These are phyloP conservation scores for Protaetia brevitarsis DNA, from an alignment of 1,140 invertebrate species.

Conservation along the genomic window DNA sequence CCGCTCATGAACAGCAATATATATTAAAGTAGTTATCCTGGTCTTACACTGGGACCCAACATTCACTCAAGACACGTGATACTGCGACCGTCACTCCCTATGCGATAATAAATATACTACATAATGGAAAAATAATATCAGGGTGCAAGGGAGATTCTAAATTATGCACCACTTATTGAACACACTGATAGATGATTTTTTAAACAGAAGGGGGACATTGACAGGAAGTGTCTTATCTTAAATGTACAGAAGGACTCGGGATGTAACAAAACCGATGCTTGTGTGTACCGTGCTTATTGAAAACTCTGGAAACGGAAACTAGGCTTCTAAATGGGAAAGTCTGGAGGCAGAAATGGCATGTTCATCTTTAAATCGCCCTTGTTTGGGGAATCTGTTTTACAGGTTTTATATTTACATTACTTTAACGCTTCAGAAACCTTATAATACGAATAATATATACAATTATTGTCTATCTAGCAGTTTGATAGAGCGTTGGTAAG, in stretches of 20 bases:
- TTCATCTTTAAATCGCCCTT: too few species aligned
- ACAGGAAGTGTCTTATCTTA: conserved; percentile 11
- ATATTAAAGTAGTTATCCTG: conserved; percentile 14
- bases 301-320: not conserved
- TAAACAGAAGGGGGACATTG: not conserved
- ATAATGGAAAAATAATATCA: conserved; percentile 24
- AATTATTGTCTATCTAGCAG: too few species aligned
- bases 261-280: not conserved
- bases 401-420: too few species aligned
- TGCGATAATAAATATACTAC: not conserved
- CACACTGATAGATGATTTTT: not conserved
- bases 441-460: too few species aligned
- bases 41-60: not conserved
- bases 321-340: too few species aligned
- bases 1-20: not conserved
- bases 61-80: conserved; percentile 12
- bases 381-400: too few species aligned
- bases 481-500: too few species aligned
- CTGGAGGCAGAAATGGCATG: too few species aligned
- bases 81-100: conserved; percentile 11
- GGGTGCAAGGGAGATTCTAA: not conserved
- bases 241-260: not conserved
- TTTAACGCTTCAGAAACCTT: too few species aligned
- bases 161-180: conserved; percentile 10
- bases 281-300: not conserved